A percentile compares a stretch with the other conserved stretches of the same genome.
Conservation (phyloP, 30 jellyfish, hydroid and myxozoan species). For the Chrysaora quinquecirrha region DNA sequence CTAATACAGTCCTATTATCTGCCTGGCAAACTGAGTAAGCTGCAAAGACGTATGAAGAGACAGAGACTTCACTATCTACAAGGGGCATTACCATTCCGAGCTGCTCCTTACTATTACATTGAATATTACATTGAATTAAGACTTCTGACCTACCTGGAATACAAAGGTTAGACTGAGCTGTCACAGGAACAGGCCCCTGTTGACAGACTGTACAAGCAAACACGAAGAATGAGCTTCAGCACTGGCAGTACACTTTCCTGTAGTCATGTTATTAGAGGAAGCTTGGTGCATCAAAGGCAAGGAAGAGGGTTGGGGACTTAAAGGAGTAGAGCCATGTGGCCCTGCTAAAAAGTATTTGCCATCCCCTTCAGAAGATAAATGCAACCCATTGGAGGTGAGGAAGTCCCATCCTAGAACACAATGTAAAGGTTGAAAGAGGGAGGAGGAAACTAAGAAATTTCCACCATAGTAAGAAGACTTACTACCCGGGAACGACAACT, state of each 20-base stretch:
- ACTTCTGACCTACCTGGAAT: conserved; percentile 39
- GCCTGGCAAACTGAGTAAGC: conserved; percentile 39
- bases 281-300: not conserved
- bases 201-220: too few species aligned
- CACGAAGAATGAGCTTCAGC: conserved; percentile 17
- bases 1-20: not conserved
- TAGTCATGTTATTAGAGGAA: not conserved
- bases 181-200: too few species aligned
- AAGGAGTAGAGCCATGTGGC: too few species aligned
- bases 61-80: not conserved
- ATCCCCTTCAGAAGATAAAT: not conserved
- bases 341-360: conserved; percentile 18
- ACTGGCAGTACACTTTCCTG: not conserved
- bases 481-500: conserved; percentile 27
- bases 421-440: conserved; percentile 15
- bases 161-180: too few species aligned
- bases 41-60: conserved; percentile 9
- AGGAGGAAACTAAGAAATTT: conserved; percentile 20
- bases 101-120: conserved; percentile 19
- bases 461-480: conserved; percentile 13
- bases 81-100: too few species aligned
- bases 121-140: conserved; percentile 7
- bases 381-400: too few species aligned
- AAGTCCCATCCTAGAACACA: conserved; percentile 54
- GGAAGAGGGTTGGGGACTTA: too few species aligned